Conservation (phyloP, 2,888 invertebrate species). For the Sialis fuliginosa region DNA sequence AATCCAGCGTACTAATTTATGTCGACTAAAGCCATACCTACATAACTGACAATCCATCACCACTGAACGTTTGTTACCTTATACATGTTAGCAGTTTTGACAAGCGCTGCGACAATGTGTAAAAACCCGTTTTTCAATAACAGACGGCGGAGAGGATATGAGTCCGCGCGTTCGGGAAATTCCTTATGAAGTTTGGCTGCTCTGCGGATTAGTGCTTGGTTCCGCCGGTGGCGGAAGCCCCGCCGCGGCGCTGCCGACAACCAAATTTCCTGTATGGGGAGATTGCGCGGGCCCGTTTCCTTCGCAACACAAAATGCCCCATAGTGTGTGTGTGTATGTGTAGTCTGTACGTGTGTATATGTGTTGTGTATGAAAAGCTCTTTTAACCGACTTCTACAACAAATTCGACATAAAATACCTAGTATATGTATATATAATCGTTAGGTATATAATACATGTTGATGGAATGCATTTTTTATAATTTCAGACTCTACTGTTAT, state of each 20-base stretch:
- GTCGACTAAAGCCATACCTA: too few relatives aligned
- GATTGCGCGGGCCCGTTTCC: conserved; percentile 8
- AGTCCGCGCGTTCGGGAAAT: conserved; percentile 3
- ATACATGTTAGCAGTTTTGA: not conserved
- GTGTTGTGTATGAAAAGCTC: too few relatives aligned
- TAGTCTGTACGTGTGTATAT: too few relatives aligned
- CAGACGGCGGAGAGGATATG: conserved; percentile 1
- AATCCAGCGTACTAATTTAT: too few relatives aligned
- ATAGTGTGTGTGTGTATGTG: too few relatives aligned
- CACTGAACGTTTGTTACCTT: not conserved
- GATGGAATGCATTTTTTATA: too few relatives aligned
- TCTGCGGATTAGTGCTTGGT: conserved; percentile 8
- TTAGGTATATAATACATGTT: too few relatives aligned
- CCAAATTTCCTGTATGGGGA: conserved; percentile 16
- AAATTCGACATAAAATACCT: too few relatives aligned
- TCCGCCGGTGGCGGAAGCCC: conserved; percentile 15
- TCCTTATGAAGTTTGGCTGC: conserved; percentile 4
- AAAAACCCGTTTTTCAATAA: not conserved
- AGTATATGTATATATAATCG: too few relatives aligned
- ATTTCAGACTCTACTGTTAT: too few relatives aligned
- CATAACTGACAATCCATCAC: too few relatives aligned
- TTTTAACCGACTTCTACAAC: too few relatives aligned
- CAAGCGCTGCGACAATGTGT: not conserved
- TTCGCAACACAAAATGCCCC: conserved; percentile 4
- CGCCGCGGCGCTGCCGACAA: conserved; percentile 17